Evolutionary conservation across 2,797 vertebrate species (phyloP), one percentile per base, ranked within the genome.

Genomic region (Siniperca obscura): DNA sequence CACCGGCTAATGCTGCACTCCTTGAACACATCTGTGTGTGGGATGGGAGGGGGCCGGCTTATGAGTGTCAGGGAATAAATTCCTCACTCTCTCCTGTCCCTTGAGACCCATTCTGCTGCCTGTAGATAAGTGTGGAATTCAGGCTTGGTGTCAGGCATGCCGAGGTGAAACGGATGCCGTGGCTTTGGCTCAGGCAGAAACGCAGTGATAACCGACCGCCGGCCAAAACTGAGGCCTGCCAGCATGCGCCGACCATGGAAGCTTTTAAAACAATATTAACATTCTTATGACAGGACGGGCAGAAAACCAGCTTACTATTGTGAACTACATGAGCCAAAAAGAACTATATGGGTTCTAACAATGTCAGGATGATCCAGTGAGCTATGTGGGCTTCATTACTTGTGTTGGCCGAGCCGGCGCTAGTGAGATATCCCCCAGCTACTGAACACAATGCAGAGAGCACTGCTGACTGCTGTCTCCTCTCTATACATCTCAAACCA

Each of bases 41-140:
- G 83, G 70, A 74, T 0, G 11, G 60, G 83, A n/a, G 74, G 48
- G 48, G 44, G 70, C 2, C 0, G 36, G 84, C 72, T 85, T 83
- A 59, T 62, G 87, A 83, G 85, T 56, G 4, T 14, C 5, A 2
- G 71, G 82, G 86, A 90, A 81, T 87, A 78, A 85, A 90, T 89
- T 86, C 87, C 82, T 88, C 84, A 36, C 86, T 80, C 80, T 69
- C 61, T 46, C 46, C 67, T 13, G 57, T 87, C 91, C 81, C 87
- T 79, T 36, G 86, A 92, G 91, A 91, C 76, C 36, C 80, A 81
- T 91, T 87, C 93, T 95, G 93, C 84, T 81, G 86, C 83, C 81
- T 90, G 92, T 12, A 93, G 93, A 94, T 94, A 93, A 94, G 90
- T 90, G 83, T 70, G 84, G 87, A 83, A 92, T 77, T 81, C 91